phyloP scores from a whole-genome alignment of 2,888 invertebrate genomes.

The Schizotus pectinicornis region DNA sequence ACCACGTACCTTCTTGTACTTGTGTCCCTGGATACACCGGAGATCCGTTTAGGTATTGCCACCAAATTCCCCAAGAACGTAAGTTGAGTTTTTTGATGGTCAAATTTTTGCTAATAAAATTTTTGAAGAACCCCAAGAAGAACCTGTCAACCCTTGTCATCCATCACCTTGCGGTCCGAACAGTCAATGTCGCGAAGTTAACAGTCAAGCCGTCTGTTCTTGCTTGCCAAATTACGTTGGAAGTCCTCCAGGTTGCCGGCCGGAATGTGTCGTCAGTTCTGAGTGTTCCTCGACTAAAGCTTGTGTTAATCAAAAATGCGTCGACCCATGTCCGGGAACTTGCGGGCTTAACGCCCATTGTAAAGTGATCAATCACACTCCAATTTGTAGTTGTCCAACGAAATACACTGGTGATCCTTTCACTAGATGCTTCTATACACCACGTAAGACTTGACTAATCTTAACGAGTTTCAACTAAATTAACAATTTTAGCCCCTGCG shows the following conservation, averaged over 20 bases:
- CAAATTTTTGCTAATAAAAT: conserved; percentile 56
- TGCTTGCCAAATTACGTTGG: conserved; percentile 76
- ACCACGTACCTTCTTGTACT: conserved; percentile 66
- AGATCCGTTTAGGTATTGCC: conserved; percentile 44
- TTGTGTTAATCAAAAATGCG: conserved; percentile 77
- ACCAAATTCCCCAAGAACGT: conserved; percentile 59
- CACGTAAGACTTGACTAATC: conserved; percentile 35
- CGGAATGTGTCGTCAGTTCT: conserved; percentile 75
- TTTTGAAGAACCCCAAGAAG: conserved; percentile 28
- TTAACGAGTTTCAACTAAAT: neutral
- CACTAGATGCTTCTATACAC: conserved; percentile 51
- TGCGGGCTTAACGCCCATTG: conserved; percentile 75
- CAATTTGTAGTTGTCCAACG: conserved; percentile 20
- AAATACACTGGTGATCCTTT: conserved; percentile 80
- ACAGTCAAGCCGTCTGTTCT: conserved; percentile 76
- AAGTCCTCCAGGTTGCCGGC: conserved; percentile 77
- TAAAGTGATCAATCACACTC: conserved; percentile 76
- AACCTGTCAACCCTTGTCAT: conserved; percentile 55
- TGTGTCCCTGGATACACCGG: conserved; percentile 58
- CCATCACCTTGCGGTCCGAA: conserved; percentile 77
- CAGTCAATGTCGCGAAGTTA: conserved; percentile 73
- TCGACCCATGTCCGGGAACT: conserved; percentile 76
- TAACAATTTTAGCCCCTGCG: conserved; percentile 30
- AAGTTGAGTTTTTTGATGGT: conserved; percentile 1
- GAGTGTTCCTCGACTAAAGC: conserved; percentile 76